Evolutionary conservation across 2,888 invertebrate species (phyloP).

Genomic region (Pristionchus maxplancki): DNA sequence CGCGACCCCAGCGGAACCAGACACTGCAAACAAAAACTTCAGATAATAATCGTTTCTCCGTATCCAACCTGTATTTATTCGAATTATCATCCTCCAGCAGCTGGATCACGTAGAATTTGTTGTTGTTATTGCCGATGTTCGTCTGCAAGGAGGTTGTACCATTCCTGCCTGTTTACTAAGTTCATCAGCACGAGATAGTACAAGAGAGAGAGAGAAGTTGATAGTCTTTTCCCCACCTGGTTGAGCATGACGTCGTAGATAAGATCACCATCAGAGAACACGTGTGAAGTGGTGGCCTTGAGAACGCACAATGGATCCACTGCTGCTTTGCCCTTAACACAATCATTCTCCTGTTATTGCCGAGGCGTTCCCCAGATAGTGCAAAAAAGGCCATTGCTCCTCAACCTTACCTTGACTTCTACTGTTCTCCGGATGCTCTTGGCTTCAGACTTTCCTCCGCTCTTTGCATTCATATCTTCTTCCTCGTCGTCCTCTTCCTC

Average conservation of each 20-base stretch:
- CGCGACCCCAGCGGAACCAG: conserved; percentile 82
- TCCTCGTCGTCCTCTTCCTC: background rate
- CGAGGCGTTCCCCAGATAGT: too few relatives aligned
- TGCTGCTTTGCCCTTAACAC: conserved; percentile 77
- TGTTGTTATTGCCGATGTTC: conserved; percentile 81
- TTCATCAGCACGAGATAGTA: background rate
- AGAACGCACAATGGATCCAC: conserved; percentile 78
- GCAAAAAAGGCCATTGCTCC: background rate
- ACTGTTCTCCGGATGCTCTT: conserved; percentile 50
- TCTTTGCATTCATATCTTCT: background rate
- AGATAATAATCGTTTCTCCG: too few relatives aligned
- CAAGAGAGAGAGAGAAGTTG: background rate
- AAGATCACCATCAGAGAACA: conserved; percentile 78
- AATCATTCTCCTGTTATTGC: background rate
- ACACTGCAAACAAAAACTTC: conserved; percentile 72
- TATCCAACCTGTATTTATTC: conserved; percentile 74
- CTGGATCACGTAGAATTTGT: conserved; percentile 81
- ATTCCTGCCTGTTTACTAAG: too few relatives aligned
- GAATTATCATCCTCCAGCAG: conserved; percentile 79
- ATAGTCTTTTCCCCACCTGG: conserved; percentile 72
- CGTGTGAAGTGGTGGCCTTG: conserved; percentile 77
- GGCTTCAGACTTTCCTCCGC: background rate
- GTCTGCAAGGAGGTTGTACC: conserved; percentile 80
- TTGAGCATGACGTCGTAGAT: conserved; percentile 81
- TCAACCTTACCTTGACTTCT: conserved; percentile 13